Conservation (phyloP, 1,140 invertebrate genomes). For the Alviniconcha marisindica region DNA sequence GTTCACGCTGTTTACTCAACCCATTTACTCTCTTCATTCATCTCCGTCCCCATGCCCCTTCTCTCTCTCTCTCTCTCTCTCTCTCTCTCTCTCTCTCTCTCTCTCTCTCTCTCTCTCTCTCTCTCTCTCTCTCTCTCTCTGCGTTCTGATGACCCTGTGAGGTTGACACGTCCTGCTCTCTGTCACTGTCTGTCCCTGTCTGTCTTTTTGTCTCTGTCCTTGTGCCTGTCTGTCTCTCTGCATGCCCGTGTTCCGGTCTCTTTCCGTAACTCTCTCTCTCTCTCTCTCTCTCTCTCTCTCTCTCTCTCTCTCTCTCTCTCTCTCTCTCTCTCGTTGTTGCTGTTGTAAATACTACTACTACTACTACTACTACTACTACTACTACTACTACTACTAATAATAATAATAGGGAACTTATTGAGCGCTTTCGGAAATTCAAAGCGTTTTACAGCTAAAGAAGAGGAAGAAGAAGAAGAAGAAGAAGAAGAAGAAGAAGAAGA, state of each 20-base stretch:
- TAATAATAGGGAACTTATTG: too few species aligned
- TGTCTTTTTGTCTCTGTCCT: neutral
- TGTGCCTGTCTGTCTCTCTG: neutral
- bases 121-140: constrained; percentile 9
- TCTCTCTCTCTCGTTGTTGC: neutral
- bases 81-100: constrained; percentile 17
- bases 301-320: constrained; percentile 10
- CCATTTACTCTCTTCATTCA: too few species aligned
- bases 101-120: constrained; percentile 12
- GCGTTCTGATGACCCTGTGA: neutral
- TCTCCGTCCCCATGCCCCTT: too few species aligned
- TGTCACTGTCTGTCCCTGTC: neutral
- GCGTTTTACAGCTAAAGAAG: too few species aligned
- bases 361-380: too few species aligned
- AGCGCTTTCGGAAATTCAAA: too few species aligned
- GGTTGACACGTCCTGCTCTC: neutral
- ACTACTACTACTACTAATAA: too few species aligned
- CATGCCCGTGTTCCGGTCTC: neutral
- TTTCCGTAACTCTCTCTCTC: constrained; percentile 1
- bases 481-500: too few species aligned
- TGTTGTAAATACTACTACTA: too few species aligned
- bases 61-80: constrained; percentile 17
- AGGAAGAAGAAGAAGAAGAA: too few species aligned
- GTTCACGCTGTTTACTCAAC: too few species aligned
- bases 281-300: constrained; percentile 8